Base-by-base conservation (phyloP, 2,113 vertebrate genomes). In the Ceyx melanurus region DNA sequence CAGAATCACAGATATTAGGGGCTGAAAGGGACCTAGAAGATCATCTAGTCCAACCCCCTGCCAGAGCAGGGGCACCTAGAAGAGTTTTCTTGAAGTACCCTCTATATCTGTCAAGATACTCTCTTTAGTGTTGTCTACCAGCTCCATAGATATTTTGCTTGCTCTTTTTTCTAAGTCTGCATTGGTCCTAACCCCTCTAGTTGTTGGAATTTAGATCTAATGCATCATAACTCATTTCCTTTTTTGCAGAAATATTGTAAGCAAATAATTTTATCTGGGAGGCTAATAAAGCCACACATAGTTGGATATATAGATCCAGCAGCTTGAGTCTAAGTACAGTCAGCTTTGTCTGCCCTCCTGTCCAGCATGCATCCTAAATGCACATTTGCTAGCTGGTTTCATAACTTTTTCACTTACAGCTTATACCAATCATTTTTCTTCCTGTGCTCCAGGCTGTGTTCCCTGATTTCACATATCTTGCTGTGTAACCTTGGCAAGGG, bases 401-500 rank as follows among this genome's bases (percentile, higher is more conserved):
- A 45, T 18, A 79, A 67, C 81, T 84, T 87, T 57, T 45, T 89
- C 94, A 66, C 81, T 84, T 68, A 9, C 21, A 68, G 67, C 82
- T 51, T 68, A 4, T 54, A 89, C 84, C 78, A 79, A 45, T 85
- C 29, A 87, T 89, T 94, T 87, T 92, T 96, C 93, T 91, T 77
- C 10, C 64, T 40, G 45, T 68, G 93, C 94, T 94, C 33, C 54
- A 73, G 91, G 93, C 89, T 92, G 45, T 79, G 29, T 94, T 94
- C 62, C 78, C 67, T 87, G 74, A 79, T 94, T 92, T 85, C 64
- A 48, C 16, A 2, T 67, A 46, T 79, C 87, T 89, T 72, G 53
- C 87, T 89, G 84, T 42, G 82, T 76, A 85, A 89, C 94, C 91
- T 96, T 95, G 90, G 73, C 84, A 92, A 90, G 74, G 86, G 50